Base-by-base conservation (phyloP, 1,140 invertebrate genomes). In the Cydia pomonella region DNA sequence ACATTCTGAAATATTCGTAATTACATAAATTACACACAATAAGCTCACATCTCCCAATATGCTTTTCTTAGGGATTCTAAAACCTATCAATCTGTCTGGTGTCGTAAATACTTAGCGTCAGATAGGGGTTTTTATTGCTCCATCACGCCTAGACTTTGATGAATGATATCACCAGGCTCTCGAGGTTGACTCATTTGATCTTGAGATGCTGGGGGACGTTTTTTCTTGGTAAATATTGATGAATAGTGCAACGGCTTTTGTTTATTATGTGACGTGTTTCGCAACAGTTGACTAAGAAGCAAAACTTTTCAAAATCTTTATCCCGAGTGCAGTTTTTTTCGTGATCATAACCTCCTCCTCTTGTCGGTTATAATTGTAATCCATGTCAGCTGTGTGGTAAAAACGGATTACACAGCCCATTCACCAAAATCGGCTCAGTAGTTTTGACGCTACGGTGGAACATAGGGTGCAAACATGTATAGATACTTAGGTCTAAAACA, bases 171-270 rank as follows among this genome's bases (percentile, higher is more conserved):
- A 53, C n/a, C 50, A 53, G 44, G 3, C 44, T 16, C 1, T 47
- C 44, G 44, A 16, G 16, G 47, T 50, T 50, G 47, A 50, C 47
- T 50, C 47, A 50, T 50, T 50, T 50, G 47, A 50, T 50, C n/a
- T 50, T 50, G n/a, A 50, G 47, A 50, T 50, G 3, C n/a, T n/a
- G 6, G 47, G n/a, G 47, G 47, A 50, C 47, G 47, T 50, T 50
- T 50, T 50, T 50, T 18, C 6, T 18, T 50, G n/a, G n/a, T n/a
- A 18, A n/a, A 50, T n/a, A 18, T 18, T 50, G 3, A 50, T 50
- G 47, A 18, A 50, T 0, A 50, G 12, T 3, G 41, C 16, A 47
- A 18, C 5, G 6, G 1, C 16, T 18, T 50, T 47, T 13, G 16
- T 16, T 44, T 0, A 44, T 33, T 33, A 38, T 10, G 10, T 38